Conservation (phyloP, 1,140 invertebrate genomes). For the Drosophila burlai region DNA sequence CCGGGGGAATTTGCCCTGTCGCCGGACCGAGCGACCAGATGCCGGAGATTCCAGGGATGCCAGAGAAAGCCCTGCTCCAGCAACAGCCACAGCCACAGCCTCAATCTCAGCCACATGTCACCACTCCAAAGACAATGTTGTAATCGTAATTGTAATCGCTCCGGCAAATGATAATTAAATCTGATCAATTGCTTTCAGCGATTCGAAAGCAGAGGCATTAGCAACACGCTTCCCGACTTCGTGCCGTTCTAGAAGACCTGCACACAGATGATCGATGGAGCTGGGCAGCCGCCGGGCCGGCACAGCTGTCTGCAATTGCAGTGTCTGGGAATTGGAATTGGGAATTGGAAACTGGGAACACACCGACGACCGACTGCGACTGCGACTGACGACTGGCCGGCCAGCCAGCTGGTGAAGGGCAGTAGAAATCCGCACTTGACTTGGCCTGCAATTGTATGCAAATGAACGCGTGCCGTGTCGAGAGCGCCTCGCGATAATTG, state of each 20-base stretch:
- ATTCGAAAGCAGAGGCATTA: slow-evolving; percentile 48
- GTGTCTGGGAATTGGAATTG: slow-evolving; percentile 26
- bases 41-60: slow-evolving; percentile 36
- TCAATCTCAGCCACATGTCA: slow-evolving; percentile 18
- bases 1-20: slow-evolving; percentile 28
- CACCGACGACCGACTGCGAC: background rate
- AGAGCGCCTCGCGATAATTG: slow-evolving; percentile 51
- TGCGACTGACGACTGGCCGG: background rate
- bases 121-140: slow-evolving; percentile 36
- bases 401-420: slow-evolving; percentile 40
- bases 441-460: slow-evolving; percentile 70
- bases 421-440: slow-evolving; percentile 16
- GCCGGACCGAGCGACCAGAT: background rate
- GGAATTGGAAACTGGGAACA: slow-evolving; percentile 35
- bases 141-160: slow-evolving; percentile 30
- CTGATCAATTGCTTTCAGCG: slow-evolving; percentile 66
- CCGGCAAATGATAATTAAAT: slow-evolving; percentile 55
- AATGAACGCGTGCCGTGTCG: slow-evolving; percentile 72
- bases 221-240: slow-evolving; percentile 46
- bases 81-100: background rate
- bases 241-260: slow-evolving; percentile 34
- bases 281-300: background rate
- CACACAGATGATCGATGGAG: slow-evolving; percentile 43
- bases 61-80: slow-evolving; percentile 11
- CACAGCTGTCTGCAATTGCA: slow-evolving; percentile 48